Conservation (phyloP, 1,140 invertebrate genomes). For the Drosophila pseudoananassae region DNA sequence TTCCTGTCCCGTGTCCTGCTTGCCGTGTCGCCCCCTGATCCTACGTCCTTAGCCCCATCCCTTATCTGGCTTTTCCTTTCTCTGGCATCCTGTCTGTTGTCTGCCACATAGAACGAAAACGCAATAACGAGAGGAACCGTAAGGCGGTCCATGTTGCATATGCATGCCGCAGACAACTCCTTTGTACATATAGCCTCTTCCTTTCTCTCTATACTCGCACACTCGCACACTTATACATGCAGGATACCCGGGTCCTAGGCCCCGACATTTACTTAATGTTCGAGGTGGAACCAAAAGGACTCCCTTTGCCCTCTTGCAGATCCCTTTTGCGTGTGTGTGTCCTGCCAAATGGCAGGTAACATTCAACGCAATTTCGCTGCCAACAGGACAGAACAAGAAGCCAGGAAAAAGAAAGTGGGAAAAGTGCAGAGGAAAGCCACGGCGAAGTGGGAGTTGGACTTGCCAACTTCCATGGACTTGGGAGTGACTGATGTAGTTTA, state of each 20-base stretch:
- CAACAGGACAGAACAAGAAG: constrained; percentile 58
- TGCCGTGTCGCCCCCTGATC: background rate
- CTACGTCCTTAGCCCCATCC: background rate
- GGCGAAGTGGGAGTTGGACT: background rate
- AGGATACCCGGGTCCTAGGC: constrained; percentile 55
- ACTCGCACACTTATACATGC: background rate
- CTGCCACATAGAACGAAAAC: constrained; percentile 53
- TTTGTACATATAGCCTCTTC: constrained; percentile 35
- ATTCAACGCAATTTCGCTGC: constrained; percentile 78
- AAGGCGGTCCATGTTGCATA: constrained; percentile 49
- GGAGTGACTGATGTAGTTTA: constrained; percentile 14
- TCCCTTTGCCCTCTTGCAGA: background rate
- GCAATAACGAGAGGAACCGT: constrained; percentile 39
- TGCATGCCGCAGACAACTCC: constrained; percentile 51
- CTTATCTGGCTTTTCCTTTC: constrained; percentile 21
- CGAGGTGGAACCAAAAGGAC: constrained; percentile 2
- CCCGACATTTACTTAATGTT: constrained; percentile 71
- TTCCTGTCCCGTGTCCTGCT: constrained; percentile 18
- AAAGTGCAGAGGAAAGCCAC: constrained; percentile 19
- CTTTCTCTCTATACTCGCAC: background rate
- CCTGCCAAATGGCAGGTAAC: constrained; percentile 78
- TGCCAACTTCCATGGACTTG: background rate
- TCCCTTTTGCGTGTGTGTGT: constrained; percentile 9
- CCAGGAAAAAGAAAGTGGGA: constrained; percentile 4
- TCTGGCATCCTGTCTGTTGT: constrained; percentile 48